Percentiles rank a stretch among this genome's conserved stretches.
Evolutionary conservation across 2,113 vertebrate genomes (phyloP).

Genomic region (Cromileptes altivelis): DNA sequence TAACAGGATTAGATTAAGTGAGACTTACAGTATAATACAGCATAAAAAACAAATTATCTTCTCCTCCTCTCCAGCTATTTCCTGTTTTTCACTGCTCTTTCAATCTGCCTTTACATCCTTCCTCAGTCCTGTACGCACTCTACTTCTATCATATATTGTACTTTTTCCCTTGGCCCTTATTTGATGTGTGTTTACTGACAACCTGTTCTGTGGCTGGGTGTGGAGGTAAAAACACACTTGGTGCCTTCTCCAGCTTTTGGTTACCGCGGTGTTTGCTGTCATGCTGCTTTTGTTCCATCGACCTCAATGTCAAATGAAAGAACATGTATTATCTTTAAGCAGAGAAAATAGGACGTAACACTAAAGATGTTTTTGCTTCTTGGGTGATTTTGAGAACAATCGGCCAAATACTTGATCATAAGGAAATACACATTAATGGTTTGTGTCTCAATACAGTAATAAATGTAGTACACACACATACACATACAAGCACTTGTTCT

Average conservation of each 20-base stretch:
- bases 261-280: constrained; percentile 46
- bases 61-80: neutral
- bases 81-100: neutral
- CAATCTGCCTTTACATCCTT: neutral
- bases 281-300: constrained; percentile 41
- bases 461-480: neutral
- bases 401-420: neutral
- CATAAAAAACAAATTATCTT: neutral
- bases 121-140: neutral
- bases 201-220: constrained; percentile 30
- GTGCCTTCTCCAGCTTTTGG: constrained; percentile 25
- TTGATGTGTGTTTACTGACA: constrained; percentile 67
- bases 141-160: neutral
- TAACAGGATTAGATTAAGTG: neutral
- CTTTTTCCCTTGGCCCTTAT: constrained; percentile 44
- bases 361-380: constrained; percentile 17
- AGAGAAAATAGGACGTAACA: constrained; percentile 22
- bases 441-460: neutral
- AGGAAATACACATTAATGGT: neutral
- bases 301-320: constrained; percentile 54
- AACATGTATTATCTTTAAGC: constrained; percentile 43
- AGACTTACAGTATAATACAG: neutral
- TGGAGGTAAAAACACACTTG: constrained; percentile 54
- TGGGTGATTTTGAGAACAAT: constrained; percentile 37
- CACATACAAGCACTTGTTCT: neutral